Evolutionary conservation across 2,113 vertebrate genomes (phyloP), one percentile per base, ranked within the genome.

Genomic region (Rhinoderma darwinii): DNA sequence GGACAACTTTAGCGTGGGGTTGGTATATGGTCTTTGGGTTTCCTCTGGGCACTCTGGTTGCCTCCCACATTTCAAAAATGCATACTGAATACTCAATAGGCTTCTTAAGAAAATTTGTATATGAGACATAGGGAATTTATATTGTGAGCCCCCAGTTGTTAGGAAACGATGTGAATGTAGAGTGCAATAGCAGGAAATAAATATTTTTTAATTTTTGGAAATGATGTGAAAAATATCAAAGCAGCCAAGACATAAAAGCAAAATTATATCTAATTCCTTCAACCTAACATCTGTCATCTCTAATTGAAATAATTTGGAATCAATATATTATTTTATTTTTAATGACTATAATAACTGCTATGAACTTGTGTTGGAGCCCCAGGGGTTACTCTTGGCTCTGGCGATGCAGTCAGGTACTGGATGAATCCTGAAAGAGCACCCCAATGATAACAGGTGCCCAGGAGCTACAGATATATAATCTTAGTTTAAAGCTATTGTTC

Each of bases 401-500:
- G 39, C 51, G 68, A 50, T 37, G 50, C 14, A 9, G 44, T 39
- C 68, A 54, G 27, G 27, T 25, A 43, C 12, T 61, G 63, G 47
- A 43, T 44, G 63, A 32, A 43, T 74, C 85, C 44, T 86, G 61
- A 73, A 86, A 56, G 68, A 72, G 74, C 44, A 39, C 63, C 63
- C 77, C 50, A 56, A 70, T 61, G 77, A 81, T 81, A 86, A 79
- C 85, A 86, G 85, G 77, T 86, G 85, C 85, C 85, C 68, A 35
- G 50, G 56, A 86, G 85, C 77, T 73, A 59, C 66, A 86, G 85
- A 86, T 74, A 86, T 74, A 73, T 41, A 44, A 50, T 77, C 84
- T 77, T 85, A 75, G 88, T 90, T 92, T 89, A 89, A 89, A 89
- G 89, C 85, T 88, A 54, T 89, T 90, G 88, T 92, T 88, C 88